Evolutionary conservation across 2,888 invertebrate genomes (phyloP).

Genomic region (Agonopterix heracliana): DNA sequence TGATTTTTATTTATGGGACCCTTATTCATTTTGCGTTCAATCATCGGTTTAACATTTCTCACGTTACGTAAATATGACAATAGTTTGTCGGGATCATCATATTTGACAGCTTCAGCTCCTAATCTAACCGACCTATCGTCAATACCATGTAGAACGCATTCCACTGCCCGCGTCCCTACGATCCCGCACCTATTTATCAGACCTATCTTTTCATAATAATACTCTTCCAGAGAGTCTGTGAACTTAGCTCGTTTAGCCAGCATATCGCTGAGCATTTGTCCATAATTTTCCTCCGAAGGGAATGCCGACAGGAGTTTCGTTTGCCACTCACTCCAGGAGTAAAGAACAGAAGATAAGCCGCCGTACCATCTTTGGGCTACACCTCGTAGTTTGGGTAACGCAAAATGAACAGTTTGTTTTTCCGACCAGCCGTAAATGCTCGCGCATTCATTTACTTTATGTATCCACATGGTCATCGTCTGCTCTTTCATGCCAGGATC

Average conservation of each 20-base stretch:
- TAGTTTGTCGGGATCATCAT: slow-evolving; percentile 12
- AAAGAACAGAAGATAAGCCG: slow-evolving; percentile 4
- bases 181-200: slow-evolving; percentile 14
- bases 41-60: slow-evolving; percentile 2
- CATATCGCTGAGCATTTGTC: slow-evolving; percentile 11
- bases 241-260: slow-evolving; percentile 7
- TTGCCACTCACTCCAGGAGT: slow-evolving; percentile 15
- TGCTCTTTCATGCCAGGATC: slow-evolving; percentile 8
- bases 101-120: slow-evolving; percentile 15
- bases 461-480: slow-evolving; percentile 12
- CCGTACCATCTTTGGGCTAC: slow-evolving; percentile 6
- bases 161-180: slow-evolving; percentile 12
- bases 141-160: slow-evolving; percentile 12
- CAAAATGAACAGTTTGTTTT: slow-evolving; percentile 8
- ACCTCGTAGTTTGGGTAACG: slow-evolving; percentile 11
- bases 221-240: slow-evolving; percentile 10
- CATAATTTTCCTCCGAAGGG: slow-evolving; percentile 8
- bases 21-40: neutral
- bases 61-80: slow-evolving; percentile 10
- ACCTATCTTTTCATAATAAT: slow-evolving; percentile 13
- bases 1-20: neutral
- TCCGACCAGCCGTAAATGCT: slow-evolving; percentile 15
- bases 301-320: slow-evolving; percentile 10
- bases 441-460: slow-evolving; percentile 16
- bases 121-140: slow-evolving; percentile 11